Evolutionary conservation across 2,888 invertebrate genomes (phyloP).

Genomic region (Phymatocera aterrima): DNA sequence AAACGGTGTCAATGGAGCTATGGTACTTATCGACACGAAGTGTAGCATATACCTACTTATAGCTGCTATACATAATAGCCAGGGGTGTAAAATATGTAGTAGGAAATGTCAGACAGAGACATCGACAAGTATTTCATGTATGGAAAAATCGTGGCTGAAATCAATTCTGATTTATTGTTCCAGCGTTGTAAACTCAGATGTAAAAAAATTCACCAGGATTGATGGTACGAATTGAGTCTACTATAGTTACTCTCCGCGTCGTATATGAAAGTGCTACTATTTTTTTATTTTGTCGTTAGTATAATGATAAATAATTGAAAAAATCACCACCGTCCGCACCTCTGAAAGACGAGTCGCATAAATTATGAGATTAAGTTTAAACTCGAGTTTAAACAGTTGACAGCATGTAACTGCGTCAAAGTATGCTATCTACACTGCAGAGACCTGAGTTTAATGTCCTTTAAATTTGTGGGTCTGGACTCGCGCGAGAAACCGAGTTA

Average conservation of each 20-base stretch:
- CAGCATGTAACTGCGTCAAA: slow-evolving; percentile 23
- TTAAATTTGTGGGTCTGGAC: background rate
- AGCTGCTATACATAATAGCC: no score
- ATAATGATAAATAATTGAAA: slow-evolving; percentile 13
- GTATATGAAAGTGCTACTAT: no score
- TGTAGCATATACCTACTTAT: background rate
- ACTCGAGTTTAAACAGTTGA: slow-evolving; percentile 25
- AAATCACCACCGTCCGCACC: background rate
- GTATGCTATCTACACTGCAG: slow-evolving; percentile 19
- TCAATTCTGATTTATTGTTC: background rate
- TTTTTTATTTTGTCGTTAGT: no score
- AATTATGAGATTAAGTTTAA: slow-evolving; percentile 16
- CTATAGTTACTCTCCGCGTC: no score
- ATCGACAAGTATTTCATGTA: background rate
- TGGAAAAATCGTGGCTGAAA: background rate
- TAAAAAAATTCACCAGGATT: no score
- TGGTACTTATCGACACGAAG: slow-evolving; percentile 35
- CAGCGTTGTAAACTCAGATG: background rate
- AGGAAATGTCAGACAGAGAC: slow-evolving; percentile 7
- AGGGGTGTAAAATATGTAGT: slow-evolving; percentile 1
- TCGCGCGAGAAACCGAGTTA: background rate
- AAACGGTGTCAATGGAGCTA: slow-evolving; percentile 29
- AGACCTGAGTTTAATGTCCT: slow-evolving; percentile 20
- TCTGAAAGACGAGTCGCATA: background rate
- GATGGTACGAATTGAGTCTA: no score